Conservation (phyloP, 2,888 invertebrate species). For the Pyrrhia umbra region DNA sequence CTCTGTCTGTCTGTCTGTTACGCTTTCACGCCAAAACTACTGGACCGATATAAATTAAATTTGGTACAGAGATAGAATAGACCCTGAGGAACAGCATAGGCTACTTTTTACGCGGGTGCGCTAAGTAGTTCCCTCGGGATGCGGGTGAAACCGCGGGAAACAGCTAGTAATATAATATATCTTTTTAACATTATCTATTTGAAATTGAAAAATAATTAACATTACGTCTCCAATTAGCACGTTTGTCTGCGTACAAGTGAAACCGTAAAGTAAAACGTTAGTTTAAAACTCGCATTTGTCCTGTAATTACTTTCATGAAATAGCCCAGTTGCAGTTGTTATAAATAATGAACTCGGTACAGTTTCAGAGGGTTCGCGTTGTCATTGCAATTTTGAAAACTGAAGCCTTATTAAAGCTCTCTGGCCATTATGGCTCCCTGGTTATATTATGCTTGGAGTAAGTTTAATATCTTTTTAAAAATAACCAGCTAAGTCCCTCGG, state of each 20-base stretch:
- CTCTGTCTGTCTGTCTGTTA: too few species aligned
- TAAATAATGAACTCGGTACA: slow-evolving; percentile 34
- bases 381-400: slow-evolving; percentile 27
- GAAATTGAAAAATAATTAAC: too few species aligned
- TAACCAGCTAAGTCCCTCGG: too few species aligned
- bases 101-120: too few species aligned
- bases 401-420: slow-evolving; percentile 39
- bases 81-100: too few species aligned
- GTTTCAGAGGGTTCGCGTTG: slow-evolving; percentile 36
- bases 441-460: not conserved
- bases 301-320: slow-evolving; percentile 4
- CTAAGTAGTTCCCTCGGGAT: too few species aligned
- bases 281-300: not conserved
- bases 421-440: slow-evolving; percentile 1
- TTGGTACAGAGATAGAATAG: too few species aligned
- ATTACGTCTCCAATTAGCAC: not conserved
- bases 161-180: too few species aligned
- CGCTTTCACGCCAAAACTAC: too few species aligned
- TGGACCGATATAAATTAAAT: too few species aligned
- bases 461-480: not conserved
- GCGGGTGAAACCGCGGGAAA: too few species aligned
- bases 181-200: too few species aligned
- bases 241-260: not conserved
- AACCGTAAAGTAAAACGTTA: slow-evolving; percentile 3
- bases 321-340: not conserved